These are phyloP conservation scores for Procambarus clarkii DNA, from an alignment of 1,140 invertebrate species.

Conservation along the genomic window DNA sequence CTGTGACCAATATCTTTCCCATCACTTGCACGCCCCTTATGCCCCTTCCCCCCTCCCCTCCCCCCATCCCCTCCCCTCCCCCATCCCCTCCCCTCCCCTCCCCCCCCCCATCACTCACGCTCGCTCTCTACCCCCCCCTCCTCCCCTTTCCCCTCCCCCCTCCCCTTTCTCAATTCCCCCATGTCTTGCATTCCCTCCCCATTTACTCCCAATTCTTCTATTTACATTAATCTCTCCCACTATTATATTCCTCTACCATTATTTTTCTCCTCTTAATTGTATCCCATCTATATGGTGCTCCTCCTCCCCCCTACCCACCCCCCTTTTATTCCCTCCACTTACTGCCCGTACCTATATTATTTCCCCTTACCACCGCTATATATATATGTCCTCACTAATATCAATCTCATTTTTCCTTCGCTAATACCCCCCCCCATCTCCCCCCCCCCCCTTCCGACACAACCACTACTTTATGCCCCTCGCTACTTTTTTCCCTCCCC, in stretches of 20 bases:
- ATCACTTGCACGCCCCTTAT: constrained; percentile 30
- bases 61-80: no score
- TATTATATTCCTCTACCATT: no score
- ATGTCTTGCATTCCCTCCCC: background rate
- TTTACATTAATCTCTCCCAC: background rate
- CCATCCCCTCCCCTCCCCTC: no score
- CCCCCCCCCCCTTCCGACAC: background rate
- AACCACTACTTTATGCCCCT: no score
- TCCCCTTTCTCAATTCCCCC: background rate
- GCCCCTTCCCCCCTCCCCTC: no score
- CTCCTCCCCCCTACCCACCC: no score
- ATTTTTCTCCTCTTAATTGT: no score
- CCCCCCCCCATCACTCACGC: background rate
- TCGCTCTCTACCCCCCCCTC: background rate
- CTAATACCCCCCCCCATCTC: background rate
- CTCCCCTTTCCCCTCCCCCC: no score
- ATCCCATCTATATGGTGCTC: no score
- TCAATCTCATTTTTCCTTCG: background rate
- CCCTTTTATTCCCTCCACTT: no score
- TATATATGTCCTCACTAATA: background rate
- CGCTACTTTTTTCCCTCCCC: no score
- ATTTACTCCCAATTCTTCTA: background rate
- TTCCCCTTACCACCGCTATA: background rate
- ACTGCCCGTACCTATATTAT: no score
- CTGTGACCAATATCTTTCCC: constrained; percentile 33